These are phyloP conservation scores for Cryptoblepharus egeriae DNA, from an alignment of 2,797 vertebrate species.

Conservation along the genomic window DNA sequence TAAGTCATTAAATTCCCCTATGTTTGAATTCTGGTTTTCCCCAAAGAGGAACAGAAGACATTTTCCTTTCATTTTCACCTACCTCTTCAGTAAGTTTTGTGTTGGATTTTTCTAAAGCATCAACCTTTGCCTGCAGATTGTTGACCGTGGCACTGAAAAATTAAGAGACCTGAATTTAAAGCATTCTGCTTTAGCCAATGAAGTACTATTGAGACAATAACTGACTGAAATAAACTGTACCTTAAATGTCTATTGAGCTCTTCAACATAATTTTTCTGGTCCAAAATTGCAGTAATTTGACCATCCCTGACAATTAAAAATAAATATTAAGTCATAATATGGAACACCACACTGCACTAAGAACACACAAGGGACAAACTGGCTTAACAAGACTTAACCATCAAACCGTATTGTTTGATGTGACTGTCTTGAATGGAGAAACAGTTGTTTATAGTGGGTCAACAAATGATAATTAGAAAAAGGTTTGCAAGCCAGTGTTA, in stretches of 20 bases:
- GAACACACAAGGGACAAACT: neutral
- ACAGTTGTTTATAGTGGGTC: neutral
- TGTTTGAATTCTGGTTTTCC: neutral
- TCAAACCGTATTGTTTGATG: neutral
- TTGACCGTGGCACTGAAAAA: conserved; percentile 92
- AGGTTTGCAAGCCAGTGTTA: neutral
- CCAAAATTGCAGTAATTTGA: conserved; percentile 97
- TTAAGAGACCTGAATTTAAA: conserved; percentile 28
- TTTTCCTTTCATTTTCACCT: conserved; percentile 42
- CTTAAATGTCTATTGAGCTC: conserved; percentile 98
- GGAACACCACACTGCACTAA: neutral
- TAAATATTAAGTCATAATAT: neutral
- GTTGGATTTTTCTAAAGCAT: conserved; percentile 97
- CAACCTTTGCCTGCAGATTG: conserved; percentile 97
- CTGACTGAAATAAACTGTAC: conserved; percentile 65
- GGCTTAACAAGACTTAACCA: too few species aligned
- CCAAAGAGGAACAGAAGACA: neutral
- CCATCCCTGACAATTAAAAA: conserved; percentile 82
- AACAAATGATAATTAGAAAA: neutral
- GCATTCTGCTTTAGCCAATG: neutral
- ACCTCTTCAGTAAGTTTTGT: conserved; percentile 98
- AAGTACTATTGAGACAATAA: neutral
- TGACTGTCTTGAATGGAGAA: neutral
- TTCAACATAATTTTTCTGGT: conserved; percentile 99
- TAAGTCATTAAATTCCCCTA: fast-evolving